Percentiles rank a stretch among this genome's conserved stretches.
Conservation (phyloP, 53 echinoderm and acorn worm species). For the Temnopleurus reevesii region DNA sequence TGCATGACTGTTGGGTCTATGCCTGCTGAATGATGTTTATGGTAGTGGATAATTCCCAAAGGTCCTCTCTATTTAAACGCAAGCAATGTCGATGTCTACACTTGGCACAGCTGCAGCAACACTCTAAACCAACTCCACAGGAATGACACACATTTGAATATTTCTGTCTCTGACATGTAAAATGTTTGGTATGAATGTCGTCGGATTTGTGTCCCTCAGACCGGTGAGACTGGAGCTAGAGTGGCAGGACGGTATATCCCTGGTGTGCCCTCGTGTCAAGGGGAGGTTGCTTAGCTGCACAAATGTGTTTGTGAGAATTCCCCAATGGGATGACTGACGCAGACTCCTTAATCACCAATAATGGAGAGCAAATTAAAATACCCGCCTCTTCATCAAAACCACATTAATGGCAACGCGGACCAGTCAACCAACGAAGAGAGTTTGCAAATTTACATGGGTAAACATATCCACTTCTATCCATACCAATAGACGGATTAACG, state of each 20-base stretch:
- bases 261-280: neutral
- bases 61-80: too few species aligned
- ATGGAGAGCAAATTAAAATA: constrained; percentile 2
- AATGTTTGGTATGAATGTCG: too few species aligned
- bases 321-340: neutral
- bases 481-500: neutral
- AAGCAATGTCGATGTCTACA: too few species aligned
- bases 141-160: too few species aligned
- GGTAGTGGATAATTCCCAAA: too few species aligned
- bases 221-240: too few species aligned
- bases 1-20: too few species aligned
- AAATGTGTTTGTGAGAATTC: constrained; percentile 6
- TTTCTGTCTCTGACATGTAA: too few species aligned
- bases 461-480: neutral
- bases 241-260: neutral
- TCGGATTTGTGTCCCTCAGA: too few species aligned
- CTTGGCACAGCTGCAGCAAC: too few species aligned
- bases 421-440: neutral
- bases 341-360: constrained; percentile 16
- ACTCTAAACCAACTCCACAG: too few species aligned
- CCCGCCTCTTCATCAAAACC: constrained; percentile 24
- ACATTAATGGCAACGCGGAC: neutral
- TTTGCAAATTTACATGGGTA: neutral
- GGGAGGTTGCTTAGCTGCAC: constrained; percentile 17
- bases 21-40: too few species aligned